Evolutionary conservation across 2,797 vertebrate species (phyloP).

Genomic region (Emys orbicularis): DNA sequence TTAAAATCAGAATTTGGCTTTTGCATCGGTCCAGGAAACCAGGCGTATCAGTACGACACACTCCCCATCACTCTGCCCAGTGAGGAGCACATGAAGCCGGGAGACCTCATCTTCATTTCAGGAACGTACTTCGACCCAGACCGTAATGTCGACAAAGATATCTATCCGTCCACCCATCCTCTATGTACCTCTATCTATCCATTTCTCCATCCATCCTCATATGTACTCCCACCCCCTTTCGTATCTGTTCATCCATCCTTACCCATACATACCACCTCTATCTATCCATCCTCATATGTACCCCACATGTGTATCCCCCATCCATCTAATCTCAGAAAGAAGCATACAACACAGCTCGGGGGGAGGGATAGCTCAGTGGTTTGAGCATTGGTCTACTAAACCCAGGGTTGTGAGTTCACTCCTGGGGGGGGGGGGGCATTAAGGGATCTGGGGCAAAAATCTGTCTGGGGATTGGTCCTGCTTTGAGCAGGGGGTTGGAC

Average conservation of each 20-base stretch:
- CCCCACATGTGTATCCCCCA: not conserved
- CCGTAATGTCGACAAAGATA: not conserved
- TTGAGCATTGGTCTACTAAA: too few relatives aligned
- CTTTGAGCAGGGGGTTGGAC: too few relatives aligned
- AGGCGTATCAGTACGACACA: slow-evolving; percentile 42
- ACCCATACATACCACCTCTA: not conserved
- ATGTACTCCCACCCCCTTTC: not conserved
- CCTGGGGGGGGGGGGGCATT: too few relatives aligned
- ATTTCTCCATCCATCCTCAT: not conserved
- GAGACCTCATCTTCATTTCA: slow-evolving; percentile 47
- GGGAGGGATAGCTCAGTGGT: too few relatives aligned
- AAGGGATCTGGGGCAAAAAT: too few relatives aligned
- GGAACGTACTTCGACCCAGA: slow-evolving; percentile 27
- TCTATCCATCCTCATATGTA: not conserved
- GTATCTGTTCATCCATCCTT: not conserved
- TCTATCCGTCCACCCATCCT: too few relatives aligned
- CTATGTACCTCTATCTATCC: not conserved
- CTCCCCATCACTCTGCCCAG: slow-evolving; percentile 3
- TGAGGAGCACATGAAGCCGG: slow-evolving; percentile 13
- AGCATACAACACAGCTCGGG: not conserved
- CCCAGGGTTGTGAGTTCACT: too few relatives aligned
- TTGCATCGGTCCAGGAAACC: slow-evolving; percentile 13
- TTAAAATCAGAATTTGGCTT: slow-evolving; percentile 28
- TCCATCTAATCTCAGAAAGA: not conserved
- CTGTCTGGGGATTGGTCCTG: too few relatives aligned